Conservation (phyloP, 2,888 invertebrate species). For the Acleris literana region DNA sequence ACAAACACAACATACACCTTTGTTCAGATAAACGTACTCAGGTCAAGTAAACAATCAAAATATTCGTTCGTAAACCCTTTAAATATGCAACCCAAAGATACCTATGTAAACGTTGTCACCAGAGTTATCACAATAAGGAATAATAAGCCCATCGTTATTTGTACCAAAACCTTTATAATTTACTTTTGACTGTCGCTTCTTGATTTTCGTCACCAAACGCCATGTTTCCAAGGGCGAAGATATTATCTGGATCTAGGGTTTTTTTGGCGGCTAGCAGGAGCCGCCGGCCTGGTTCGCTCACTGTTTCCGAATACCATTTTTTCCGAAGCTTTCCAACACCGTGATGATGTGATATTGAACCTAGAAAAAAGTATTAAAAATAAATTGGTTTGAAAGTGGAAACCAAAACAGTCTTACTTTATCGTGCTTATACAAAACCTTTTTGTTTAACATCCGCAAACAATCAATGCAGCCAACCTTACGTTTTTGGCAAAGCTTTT, state of each 20-base stretch:
- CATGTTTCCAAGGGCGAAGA: slow-evolving; percentile 94
- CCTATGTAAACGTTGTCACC: neutral
- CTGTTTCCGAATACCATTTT: slow-evolving; percentile 92
- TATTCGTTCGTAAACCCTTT: slow-evolving; percentile 9
- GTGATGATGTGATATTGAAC: slow-evolving; percentile 97
- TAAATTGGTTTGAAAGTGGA: no score
- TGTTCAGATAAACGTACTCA: neutral
- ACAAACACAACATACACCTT: slow-evolving; percentile 3
- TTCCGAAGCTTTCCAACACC: slow-evolving; percentile 97
- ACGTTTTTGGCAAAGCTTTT: no score
- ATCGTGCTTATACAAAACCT: slow-evolving; percentile 1
- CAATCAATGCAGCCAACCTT: slow-evolving; percentile 20
- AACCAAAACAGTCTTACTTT: slow-evolving; percentile 12
- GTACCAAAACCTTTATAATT: slow-evolving; percentile 55
- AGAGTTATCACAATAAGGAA: neutral
- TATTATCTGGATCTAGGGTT: slow-evolving; percentile 96
- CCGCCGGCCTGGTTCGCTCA: slow-evolving; percentile 91
- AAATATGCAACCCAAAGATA: slow-evolving; percentile 10
- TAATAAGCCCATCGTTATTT: neutral
- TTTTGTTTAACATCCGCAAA: slow-evolving; percentile 21
- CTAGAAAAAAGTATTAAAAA: slow-evolving; percentile 51
- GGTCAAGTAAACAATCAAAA: slow-evolving; percentile 11
- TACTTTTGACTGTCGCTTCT: slow-evolving; percentile 56
- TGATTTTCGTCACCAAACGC: slow-evolving; percentile 55
- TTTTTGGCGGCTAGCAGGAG: slow-evolving; percentile 92